Base-by-base conservation (phyloP, 2,113 vertebrate species). In the Zingel zingel region DNA sequence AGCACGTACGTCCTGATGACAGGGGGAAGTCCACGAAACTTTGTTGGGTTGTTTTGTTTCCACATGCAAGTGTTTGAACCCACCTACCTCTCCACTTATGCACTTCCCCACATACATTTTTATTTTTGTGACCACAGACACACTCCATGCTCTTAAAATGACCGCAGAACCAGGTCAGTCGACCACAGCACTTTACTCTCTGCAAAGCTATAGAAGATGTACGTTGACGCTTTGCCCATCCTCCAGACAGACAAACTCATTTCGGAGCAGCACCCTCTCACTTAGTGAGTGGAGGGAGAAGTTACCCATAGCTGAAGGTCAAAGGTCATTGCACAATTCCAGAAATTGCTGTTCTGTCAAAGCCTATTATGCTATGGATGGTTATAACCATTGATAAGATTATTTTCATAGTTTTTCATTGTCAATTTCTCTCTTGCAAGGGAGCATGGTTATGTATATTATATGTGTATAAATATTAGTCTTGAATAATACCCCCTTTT, bases 391-490 rank as follows among this genome's bases (percentile, higher is more conserved):
- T 91, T 70, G 81, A 82, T 83, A 81, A 92, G 89, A 83, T 86
- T 91, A 75, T 90, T 93, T 88, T 86, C 93, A 91, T 90, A 84
- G 76, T 87, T 85, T 77, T 91, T 86, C 80, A 71, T 86, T 89
- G 67, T 94, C 88, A 81, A 51, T 86, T 93, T 82, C 75, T 91
- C 84, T 89, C 74, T 84, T 86, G 69, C 76, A 78, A 85, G 86
- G 82, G 86, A 88, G 89, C 87, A 89, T 84, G 85, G 75, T 89
- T 74, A 77, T 94, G 92, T 94, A 94, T 93, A 93, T 90, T 93
- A 84, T 85, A 91, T 92, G 86, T 95, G 91, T 94, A 94, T 90
- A 95, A 95, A 92, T 92, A 94, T 86, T 92, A 91, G 85, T 91
- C 89, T 91, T 89, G 85, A 93, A 86, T 83, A 89, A 86, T 93